Base-by-base conservation (phyloP, 2,888 invertebrate species). In the Salpingus planirostris region DNA sequence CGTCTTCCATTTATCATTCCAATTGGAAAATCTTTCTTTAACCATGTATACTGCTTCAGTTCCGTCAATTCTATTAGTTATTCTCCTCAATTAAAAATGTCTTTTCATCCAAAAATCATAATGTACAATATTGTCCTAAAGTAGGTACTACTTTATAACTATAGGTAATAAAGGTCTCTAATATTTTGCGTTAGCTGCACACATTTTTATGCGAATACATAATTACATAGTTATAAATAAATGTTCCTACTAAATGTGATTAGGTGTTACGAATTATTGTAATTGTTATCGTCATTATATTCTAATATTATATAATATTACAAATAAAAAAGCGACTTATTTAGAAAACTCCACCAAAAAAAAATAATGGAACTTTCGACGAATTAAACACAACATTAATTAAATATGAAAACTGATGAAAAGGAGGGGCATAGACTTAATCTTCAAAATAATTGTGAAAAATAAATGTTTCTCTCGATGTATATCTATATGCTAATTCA, bases 341-440 rank as follows among this genome's bases (percentile, higher is more conserved):
- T 32, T 26, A 29, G 29, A 33, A 31, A 37, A 33, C 38, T 44
- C 38, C 38, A 31, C 21, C 33, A 44, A 39, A 43, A 41, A 29
- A 38, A 39, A 37, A n/a, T n/a, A n/a, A n/a, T n/a, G n/a, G n/a
- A n/a, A n/a, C n/a, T n/a, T n/a, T n/a, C n/a, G n/a, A n/a, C n/a
- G n/a, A n/a, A n/a, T n/a, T n/a, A n/a, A n/a, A n/a, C n/a, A n/a
- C n/a, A n/a, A n/a, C n/a, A n/a, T n/a, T n/a, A n/a, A 40, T 33
- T 28, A 29, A 36, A 46, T 27, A 32, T 30, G 25, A 43, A 32
- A 34, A 40, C 37, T 43, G 34, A 18, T 18, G n/a, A 52, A 55
- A 62, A 34, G 61, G 63, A 62, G 62, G 62, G 63, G 59, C 61
- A 62, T 62, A 63, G 62, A 62, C 62, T 62, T 62, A 51, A 39